Base-by-base conservation (phyloP, 2,113 vertebrate genomes). In the Entelurus aequoreus region DNA sequence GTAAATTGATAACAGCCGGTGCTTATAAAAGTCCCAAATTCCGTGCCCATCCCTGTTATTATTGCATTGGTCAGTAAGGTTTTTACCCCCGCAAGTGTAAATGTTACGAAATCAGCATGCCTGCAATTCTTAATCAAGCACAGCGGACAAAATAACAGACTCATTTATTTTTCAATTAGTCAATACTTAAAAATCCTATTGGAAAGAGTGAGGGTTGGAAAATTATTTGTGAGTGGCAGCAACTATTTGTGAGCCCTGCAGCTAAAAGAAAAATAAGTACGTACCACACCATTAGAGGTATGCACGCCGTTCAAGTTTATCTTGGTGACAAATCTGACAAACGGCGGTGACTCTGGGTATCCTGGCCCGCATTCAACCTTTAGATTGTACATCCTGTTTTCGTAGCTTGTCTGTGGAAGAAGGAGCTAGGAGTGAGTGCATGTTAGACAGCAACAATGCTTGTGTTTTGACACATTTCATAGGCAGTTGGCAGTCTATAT, bases 361-460 rank as follows among this genome's bases (percentile, higher is more conserved):
- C 94, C 94, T 86, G 94, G 94, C 78, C 97, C 97, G 91, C 97
- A 98, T 91, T 98, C 97, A 91, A 99, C 92, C 92, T 96, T 95
- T 91, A 99, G 93, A 91, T 96, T 99, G 92, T 99, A 99, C 94
- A 99, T 98, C 92, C 96, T 91, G 92, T 99, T 97, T 92, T 99
- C 97, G 85, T 95, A 99, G 90, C 95, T 97, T 55, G 97, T 99
- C 97, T 99, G 92, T 59, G 84, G 86, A 59, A 59, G 4, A 54
- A 16, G 21, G 0, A 35, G 38, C 36, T 6, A 68, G 38, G 54
- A 40, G 38, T 42, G 38, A 80, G 44, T 14, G 15, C 5, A 48
- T 12, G 52, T 44, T n/a, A 49, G 2, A n/a, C 0, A 37, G 5
- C 21, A 9, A 21, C 42, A 21, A 19, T 10, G 19, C 21, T 5